Evolutionary conservation across 2,797 vertebrate species (phyloP).

Genomic region (Muraenolepis orangiensis): DNA sequence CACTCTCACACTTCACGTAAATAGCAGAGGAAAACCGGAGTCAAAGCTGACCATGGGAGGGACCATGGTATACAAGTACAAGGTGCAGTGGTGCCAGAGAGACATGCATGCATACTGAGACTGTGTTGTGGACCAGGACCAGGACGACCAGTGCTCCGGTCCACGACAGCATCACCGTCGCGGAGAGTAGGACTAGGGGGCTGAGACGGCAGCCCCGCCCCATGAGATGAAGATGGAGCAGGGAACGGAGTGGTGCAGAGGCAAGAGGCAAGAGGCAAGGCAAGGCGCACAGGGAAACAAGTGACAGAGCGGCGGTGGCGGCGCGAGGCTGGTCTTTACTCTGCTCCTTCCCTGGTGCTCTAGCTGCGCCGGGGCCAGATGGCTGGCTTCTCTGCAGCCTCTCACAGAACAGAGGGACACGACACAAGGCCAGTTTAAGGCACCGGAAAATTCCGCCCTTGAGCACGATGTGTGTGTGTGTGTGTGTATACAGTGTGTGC

Average conservation of each 20-base stretch:
- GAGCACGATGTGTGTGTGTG: conserved; percentile 12
- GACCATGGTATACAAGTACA: too few species aligned
- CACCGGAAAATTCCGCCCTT: conserved; percentile 9
- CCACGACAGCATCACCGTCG: neutral
- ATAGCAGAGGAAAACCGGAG: too few species aligned
- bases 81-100: too few species aligned
- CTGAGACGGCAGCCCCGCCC: conserved; percentile 3
- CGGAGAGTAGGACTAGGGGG: neutral
- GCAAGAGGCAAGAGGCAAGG: too few species aligned
- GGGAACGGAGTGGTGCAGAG: neutral
- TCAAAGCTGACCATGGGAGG: too few species aligned
- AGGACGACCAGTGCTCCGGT: neutral
- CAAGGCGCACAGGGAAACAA: neutral
- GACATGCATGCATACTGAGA: too few species aligned
- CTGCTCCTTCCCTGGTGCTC: conserved; percentile 14
- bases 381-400: conserved; percentile 30
- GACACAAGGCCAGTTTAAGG: conserved; percentile 23
- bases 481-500: neutral
- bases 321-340: conserved; percentile 20
- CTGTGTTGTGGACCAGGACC: too few species aligned
- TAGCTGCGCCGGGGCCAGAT: conserved; percentile 39
- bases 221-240: neutral
- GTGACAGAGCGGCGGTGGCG: conserved; percentile 1
- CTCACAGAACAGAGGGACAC: conserved; percentile 24
- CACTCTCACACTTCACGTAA: too few species aligned